These are phyloP conservation scores for Tichodroma muraria DNA, from an alignment of 2,113 vertebrate species.

Conservation along the genomic window DNA sequence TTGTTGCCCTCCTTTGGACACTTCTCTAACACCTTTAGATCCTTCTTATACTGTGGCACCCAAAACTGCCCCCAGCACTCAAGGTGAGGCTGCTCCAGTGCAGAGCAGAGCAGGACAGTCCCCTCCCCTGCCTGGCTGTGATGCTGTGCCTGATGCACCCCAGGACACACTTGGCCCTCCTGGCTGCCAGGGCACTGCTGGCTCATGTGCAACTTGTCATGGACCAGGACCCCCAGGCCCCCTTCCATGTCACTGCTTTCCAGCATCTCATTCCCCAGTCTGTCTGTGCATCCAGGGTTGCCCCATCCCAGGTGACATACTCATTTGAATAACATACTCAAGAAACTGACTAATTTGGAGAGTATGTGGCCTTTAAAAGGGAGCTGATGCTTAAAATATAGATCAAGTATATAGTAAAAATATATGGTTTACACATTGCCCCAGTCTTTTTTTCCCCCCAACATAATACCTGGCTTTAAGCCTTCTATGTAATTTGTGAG, in stretches of 20 bases:
- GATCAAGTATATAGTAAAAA: background rate
- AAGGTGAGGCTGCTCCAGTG: fast-evolving
- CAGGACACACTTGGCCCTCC: background rate
- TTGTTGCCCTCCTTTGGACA: background rate
- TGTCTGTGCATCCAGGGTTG: background rate
- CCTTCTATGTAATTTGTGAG: background rate
- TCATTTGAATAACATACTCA: background rate
- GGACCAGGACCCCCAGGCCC: background rate
- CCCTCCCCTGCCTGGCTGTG: fast-evolving
- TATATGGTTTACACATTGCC: background rate
- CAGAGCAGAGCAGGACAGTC: background rate
- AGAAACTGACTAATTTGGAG: background rate
- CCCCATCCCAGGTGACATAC: background rate
- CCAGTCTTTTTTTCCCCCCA: background rate
- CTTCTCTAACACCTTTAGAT: background rate
- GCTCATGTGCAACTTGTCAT: fast-evolving
- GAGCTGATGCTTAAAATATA: background rate
- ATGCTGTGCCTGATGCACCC: background rate
- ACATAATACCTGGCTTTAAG: background rate
- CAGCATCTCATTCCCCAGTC: background rate
- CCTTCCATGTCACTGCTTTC: background rate
- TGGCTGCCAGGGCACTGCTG: background rate
- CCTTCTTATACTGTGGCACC: background rate
- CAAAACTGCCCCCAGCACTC: background rate
- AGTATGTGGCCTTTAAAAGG: background rate